Evolutionary conservation across 2,797 vertebrate genomes (phyloP).

Genomic region (Percopsis omiscomaycus): DNA sequence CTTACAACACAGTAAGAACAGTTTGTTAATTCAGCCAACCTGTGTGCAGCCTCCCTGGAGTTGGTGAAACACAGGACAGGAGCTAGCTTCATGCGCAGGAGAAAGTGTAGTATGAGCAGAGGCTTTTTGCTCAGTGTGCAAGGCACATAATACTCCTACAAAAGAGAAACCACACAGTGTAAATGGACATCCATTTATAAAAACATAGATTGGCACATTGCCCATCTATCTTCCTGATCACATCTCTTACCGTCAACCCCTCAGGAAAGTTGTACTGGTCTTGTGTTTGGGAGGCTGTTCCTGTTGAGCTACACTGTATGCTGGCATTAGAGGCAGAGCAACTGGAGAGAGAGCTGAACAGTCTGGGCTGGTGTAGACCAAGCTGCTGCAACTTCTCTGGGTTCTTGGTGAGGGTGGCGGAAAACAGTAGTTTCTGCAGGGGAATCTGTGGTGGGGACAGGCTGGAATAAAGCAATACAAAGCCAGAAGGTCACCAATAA

Average conservation of each 20-base stretch:
- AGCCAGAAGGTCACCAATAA: not conserved
- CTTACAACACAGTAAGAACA: not conserved
- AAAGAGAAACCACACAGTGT: slow-evolving; percentile 1
- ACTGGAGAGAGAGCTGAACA: slow-evolving; percentile 83
- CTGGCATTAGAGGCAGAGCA: not conserved
- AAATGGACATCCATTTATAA: too few relatives aligned
- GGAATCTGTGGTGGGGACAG: slow-evolving; percentile 83
- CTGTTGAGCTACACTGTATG: not conserved
- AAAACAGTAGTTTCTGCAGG: slow-evolving; percentile 95
- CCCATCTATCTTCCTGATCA: not conserved
- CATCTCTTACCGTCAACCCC: slow-evolving; percentile 80
- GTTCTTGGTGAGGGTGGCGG: slow-evolving; percentile 92
- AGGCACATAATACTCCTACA: slow-evolving; percentile 89
- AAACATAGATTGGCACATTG: too few relatives aligned
- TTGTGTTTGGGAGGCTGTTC: slow-evolving; percentile 4
- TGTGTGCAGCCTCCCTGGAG: slow-evolving; percentile 89
- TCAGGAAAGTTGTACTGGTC: slow-evolving; percentile 83
- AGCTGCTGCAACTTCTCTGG: slow-evolving; percentile 93
- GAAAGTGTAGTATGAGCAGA: slow-evolving; percentile 85
- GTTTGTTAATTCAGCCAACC: slow-evolving; percentile 67
- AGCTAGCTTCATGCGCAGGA: slow-evolving; percentile 80
- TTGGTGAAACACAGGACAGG: slow-evolving; percentile 94
- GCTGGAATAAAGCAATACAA: slow-evolving; percentile 64
- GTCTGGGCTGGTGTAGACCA: slow-evolving; percentile 86
- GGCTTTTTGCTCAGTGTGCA: slow-evolving; percentile 89